Evolutionary conservation across 2,113 vertebrate species (phyloP).

Genomic region (Pleuronectes platessa): DNA sequence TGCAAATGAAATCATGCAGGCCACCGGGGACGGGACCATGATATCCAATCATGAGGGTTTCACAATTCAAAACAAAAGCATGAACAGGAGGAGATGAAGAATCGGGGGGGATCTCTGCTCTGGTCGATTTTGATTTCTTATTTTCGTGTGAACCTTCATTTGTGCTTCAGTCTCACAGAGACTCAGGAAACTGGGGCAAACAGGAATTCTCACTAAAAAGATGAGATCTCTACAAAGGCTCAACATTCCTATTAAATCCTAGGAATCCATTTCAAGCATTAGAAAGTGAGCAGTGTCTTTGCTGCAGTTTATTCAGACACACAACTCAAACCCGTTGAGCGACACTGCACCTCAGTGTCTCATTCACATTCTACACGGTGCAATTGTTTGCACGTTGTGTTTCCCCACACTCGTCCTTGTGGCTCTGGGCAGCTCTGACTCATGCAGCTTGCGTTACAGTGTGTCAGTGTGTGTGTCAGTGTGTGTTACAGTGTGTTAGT

Average conservation of each 20-base stretch:
- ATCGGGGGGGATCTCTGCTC: neutral
- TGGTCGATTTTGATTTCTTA: neutral
- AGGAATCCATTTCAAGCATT: too few species aligned
- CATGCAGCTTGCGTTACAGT: conserved; percentile 55
- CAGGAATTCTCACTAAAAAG: too few species aligned
- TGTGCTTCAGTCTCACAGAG: neutral
- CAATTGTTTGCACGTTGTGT: conserved; percentile 24
- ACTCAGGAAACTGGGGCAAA: too few species aligned
- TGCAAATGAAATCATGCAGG: conserved; percentile 36
- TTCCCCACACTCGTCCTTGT: conserved; percentile 18
- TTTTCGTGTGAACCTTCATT: neutral
- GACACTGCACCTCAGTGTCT: too few species aligned
- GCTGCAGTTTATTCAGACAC: too few species aligned
- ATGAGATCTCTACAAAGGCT: too few species aligned
- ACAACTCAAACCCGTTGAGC: too few species aligned
- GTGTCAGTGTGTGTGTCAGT: conserved; percentile 1
- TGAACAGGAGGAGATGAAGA: conserved; percentile 1
- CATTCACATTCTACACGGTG: too few species aligned
- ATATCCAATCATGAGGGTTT: neutral
- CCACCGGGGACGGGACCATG: conserved; percentile 27
- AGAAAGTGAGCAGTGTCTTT: too few species aligned
- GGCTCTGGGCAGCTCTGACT: conserved; percentile 53
- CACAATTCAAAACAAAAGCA: neutral
- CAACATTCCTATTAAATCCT: too few species aligned
- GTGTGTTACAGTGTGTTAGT: conserved; percentile 37